Percentiles rank a stretch among this genome's conserved stretches.
Conservation (phyloP, 2,797 vertebrate genomes). For the Myotis myotis region DNA sequence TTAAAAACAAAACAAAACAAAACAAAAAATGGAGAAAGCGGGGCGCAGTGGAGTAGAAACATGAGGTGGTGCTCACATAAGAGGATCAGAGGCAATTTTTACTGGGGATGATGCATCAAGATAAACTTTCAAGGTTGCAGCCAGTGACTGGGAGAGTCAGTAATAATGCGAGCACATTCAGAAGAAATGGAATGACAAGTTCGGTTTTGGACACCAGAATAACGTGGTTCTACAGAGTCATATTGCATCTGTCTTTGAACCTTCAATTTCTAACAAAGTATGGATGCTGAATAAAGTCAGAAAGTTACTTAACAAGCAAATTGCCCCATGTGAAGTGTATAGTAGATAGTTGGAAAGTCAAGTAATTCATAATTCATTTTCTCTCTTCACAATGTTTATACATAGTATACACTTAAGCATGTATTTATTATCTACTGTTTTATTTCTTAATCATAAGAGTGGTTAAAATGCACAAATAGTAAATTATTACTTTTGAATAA, state of each 20-base stretch:
- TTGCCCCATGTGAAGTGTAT: neutral
- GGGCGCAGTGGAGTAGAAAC: neutral
- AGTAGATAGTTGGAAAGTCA: neutral
- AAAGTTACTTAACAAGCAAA: neutral
- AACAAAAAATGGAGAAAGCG: neutral
- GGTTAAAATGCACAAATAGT: constrained; percentile 4
- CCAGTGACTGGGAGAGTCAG: neutral
- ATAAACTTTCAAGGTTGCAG: neutral
- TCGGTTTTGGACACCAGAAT: neutral
- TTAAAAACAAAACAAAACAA: too few relatives aligned
- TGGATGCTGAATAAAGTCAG: neutral
- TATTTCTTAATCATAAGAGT: constrained; percentile 26
- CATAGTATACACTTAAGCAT: neutral
- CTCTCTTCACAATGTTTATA: neutral
- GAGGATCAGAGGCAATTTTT: neutral
- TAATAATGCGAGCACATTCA: neutral
- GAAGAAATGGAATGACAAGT: neutral
- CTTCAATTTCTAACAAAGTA: neutral
- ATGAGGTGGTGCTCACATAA: neutral
- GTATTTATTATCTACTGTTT: neutral
- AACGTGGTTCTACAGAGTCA: neutral
- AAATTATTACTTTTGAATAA: neutral
- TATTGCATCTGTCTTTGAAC: neutral
- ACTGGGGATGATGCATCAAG: neutral
- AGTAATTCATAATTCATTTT: neutral